phyloP scores from a whole-genome alignment of 2,888 invertebrate genomes.

The Calephelis perditalis region DNA sequence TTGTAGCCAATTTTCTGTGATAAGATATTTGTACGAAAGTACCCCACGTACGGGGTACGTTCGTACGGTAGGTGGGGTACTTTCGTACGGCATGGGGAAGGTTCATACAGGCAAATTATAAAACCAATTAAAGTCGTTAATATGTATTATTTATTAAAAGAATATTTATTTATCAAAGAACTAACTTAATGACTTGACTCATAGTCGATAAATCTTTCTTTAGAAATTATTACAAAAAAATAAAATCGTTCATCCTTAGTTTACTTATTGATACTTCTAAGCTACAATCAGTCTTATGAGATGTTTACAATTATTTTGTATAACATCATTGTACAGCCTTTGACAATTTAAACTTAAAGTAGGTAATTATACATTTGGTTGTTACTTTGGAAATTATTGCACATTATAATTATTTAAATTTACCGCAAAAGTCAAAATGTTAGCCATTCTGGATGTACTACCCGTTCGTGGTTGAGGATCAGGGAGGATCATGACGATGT shows the following conservation, averaged over 20 bases:
- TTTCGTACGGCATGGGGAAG: not conserved
- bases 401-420: slow-evolving; percentile 27
- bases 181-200: no score
- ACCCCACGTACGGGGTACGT: not conserved
- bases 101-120: no score
- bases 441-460: not conserved
- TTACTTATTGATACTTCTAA: not conserved
- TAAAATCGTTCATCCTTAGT: not conserved
- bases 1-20: no score
- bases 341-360: not conserved
- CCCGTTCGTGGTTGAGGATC: slow-evolving; percentile 17
- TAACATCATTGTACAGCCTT: not conserved
- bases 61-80: slow-evolving; percentile 19
- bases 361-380: slow-evolving; percentile 22
- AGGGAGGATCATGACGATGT: slow-evolving; percentile 20
- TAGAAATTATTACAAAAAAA: no score
- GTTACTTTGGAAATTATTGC: slow-evolving; percentile 25
- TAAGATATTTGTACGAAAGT: no score
- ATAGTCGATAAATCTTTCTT: no score
- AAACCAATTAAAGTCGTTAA: no score
- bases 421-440: slow-evolving; percentile 25
- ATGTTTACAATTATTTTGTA: not conserved
- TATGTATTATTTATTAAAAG: no score
- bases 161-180: no score
- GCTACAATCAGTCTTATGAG: not conserved